These are phyloP conservation scores for Helostoma temminkii DNA, from an alignment of 2,797 vertebrate species.

Conservation along the genomic window DNA sequence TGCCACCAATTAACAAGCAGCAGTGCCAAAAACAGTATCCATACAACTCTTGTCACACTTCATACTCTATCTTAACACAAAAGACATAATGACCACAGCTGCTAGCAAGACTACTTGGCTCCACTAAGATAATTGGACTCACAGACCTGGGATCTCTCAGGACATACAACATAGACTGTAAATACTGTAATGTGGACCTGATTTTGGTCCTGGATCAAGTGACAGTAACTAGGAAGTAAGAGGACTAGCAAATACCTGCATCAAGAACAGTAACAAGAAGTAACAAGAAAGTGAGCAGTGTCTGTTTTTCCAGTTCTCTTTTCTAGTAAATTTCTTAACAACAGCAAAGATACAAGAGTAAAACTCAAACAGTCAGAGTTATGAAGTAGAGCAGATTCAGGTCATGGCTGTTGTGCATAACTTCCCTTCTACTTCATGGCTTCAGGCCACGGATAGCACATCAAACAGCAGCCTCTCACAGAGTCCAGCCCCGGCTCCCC, in stretches of 20 bases:
- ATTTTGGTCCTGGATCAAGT: too few species aligned
- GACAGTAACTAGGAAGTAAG: too few species aligned
- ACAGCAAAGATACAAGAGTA: conserved; percentile 18
- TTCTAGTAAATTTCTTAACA: conserved; percentile 6
- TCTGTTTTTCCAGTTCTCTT: neutral
- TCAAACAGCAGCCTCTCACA: conserved; percentile 75
- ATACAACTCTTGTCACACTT: conserved; percentile 5
- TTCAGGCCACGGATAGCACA: conserved; percentile 77
- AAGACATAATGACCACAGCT: neutral
- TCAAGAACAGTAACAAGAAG: neutral
- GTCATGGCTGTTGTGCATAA: conserved; percentile 60
- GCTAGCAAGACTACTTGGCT: neutral
- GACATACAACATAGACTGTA: neutral
- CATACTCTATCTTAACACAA: neutral
- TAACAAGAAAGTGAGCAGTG: neutral
- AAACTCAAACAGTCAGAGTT: conserved; percentile 43
- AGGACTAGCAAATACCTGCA: neutral
- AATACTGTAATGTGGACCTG: neutral
- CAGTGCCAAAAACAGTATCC: neutral
- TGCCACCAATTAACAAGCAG: neutral
- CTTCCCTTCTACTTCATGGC: conserved; percentile 68
- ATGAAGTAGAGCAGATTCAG: conserved; percentile 66
- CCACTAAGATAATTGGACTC: neutral
- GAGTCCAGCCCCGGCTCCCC: conserved; percentile 65
- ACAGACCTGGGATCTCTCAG: neutral